These are phyloP conservation scores for Todiramphus saurophagus DNA, from an alignment of 2,113 vertebrate genomes.

Conservation along the genomic window DNA sequence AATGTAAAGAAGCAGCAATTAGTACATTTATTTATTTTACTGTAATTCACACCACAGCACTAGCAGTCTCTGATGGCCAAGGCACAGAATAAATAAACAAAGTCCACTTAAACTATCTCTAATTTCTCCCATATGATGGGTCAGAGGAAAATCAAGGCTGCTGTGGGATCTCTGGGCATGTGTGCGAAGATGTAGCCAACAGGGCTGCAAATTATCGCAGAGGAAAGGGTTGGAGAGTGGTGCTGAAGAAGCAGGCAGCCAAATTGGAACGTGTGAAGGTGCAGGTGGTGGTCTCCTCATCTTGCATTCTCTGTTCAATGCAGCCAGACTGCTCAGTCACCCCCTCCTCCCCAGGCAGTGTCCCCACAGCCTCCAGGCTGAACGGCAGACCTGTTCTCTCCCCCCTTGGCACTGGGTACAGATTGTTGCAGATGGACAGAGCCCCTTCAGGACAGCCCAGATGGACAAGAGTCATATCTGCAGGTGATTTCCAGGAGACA, in stretches of 20 bases:
- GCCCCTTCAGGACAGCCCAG: not conserved
- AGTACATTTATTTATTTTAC: constrained; percentile 28
- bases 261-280: not conserved
- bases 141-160: not conserved
- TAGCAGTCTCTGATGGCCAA: not conserved
- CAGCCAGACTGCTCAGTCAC: not conserved
- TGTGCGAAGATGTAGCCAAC: not conserved
- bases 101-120: not conserved
- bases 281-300: too few species aligned
- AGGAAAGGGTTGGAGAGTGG: not conserved
- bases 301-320: not conserved
- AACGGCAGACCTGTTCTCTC: not conserved
- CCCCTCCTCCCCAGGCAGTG: not conserved
- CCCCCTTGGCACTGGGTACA: not conserved
- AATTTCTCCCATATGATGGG: not conserved
- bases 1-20: constrained; percentile 20
- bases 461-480: not conserved
- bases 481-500: not conserved
- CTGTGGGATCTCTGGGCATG: not conserved
- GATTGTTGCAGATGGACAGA: not conserved
- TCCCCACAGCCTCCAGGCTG: not conserved
- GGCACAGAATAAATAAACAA: not conserved
- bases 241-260: not conserved
- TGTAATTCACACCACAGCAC: not conserved
- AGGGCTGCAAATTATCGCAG: not conserved